These are phyloP conservation scores for Biston stratarius DNA, from an alignment of 2,888 invertebrate genomes.

Conservation along the genomic window DNA sequence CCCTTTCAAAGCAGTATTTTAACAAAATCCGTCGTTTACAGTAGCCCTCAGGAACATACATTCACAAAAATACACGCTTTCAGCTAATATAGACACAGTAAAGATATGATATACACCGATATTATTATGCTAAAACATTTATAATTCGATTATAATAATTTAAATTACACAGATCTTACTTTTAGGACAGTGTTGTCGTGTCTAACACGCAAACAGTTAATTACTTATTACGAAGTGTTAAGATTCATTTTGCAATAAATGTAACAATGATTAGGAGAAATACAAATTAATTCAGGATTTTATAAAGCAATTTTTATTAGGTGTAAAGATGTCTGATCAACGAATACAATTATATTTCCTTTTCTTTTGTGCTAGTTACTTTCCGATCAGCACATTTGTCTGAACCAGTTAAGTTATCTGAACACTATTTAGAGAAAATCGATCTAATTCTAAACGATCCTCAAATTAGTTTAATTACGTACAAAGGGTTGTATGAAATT, in stretches of 20 bases:
- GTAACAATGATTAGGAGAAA: not conserved
- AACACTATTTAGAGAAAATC: too few species aligned
- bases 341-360: too few species aligned
- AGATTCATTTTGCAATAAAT: not conserved
- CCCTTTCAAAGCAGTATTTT: not conserved
- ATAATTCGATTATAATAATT: constrained; percentile 33
- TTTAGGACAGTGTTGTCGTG: constrained; percentile 33
- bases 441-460: too few species aligned
- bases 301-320: not conserved
- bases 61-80: constrained; percentile 40
- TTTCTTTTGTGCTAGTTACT: too few species aligned
- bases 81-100: constrained; percentile 39
- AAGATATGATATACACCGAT: constrained; percentile 36
- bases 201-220: constrained; percentile 37
- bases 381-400: too few species aligned
- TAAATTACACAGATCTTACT: constrained; percentile 32
- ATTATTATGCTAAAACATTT: constrained; percentile 37
- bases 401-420: too few species aligned
- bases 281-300: not conserved
- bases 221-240: not conserved
- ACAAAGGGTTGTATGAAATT: too few species aligned
- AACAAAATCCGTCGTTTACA: constrained; percentile 1
- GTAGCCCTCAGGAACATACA: constrained; percentile 13
- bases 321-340: not conserved
- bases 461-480: too few species aligned